Evolutionary conservation across 2,113 vertebrate genomes (phyloP).

Genomic region (Vanacampus margaritifer): DNA sequence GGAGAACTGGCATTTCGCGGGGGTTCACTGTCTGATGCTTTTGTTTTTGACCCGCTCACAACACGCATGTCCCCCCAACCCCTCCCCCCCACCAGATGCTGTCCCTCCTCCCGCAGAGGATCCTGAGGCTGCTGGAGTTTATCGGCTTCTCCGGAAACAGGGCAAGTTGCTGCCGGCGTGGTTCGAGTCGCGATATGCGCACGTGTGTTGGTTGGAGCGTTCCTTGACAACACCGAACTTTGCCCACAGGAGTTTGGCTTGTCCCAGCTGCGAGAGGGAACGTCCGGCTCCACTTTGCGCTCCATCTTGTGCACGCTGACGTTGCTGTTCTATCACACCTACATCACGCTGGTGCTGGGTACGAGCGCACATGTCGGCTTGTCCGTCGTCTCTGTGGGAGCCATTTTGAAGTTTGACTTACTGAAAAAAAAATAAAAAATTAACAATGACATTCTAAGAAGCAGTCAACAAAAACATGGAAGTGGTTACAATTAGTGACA

Average conservation of each 20-base stretch:
- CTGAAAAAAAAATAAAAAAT: background rate
- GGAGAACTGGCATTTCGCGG: no score
- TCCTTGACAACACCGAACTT: background rate
- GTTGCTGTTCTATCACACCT: slow-evolving; percentile 76
- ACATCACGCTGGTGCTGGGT: slow-evolving; percentile 61
- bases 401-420: no score
- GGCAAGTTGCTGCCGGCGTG: slow-evolving; percentile 69
- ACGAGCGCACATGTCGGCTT: background rate
- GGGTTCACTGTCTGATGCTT: no score
- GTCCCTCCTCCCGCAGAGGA: slow-evolving; percentile 89
- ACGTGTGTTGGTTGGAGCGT: background rate
- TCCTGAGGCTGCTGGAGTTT: slow-evolving; percentile 89
- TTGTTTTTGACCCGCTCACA: no score
- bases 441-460: no score
- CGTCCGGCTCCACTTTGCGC: slow-evolving; percentile 80
- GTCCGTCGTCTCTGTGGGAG: background rate
- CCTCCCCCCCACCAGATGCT: slow-evolving; percentile 84
- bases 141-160: slow-evolving; percentile 98
- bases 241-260: slow-evolving; percentile 82
- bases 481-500: no score
- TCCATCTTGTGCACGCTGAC: slow-evolving; percentile 87
- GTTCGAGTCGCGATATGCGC: no score
- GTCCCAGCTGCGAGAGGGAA: slow-evolving; percentile 85
- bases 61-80: no score
- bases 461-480: no score